Base-by-base conservation (phyloP, 2,797 vertebrate species). In the Tiaroga cobitis region DNA sequence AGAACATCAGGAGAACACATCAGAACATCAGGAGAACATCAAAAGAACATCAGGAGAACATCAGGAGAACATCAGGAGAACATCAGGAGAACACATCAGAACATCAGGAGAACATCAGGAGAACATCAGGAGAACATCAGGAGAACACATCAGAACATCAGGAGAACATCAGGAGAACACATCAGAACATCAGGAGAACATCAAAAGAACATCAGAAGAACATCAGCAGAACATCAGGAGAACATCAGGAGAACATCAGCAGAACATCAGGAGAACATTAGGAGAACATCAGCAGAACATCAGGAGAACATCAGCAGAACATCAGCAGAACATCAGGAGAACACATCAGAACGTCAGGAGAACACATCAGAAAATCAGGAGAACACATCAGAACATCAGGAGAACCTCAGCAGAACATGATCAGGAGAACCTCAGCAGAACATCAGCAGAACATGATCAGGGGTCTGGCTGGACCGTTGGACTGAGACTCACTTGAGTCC, bases 401-500 rank as follows among this genome's bases (percentile, higher is more conserved):
- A 37, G 37, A 72, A n/a, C 34, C 32, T 8, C 63, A 65, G 6
- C 0, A 32, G 13, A 65, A 8, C 0, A 65, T n/a, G n/a, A n/a
- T 65, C 63, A 32, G 3, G 0, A 32, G 13, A 65, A 65, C 1
- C 32, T 8, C 13, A 65, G 2, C 0, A 32, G 4, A 29, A 29
- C 34, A 32, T 32, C 61, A 32, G 5, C 0, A 32, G 26, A 65
- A 69, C 1, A 41, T 41, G 11, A 43, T 13, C 10, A 24, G 9
- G 9, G 41, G 5, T 43, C 41, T 43, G 46, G 24, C 7, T 19
- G 4, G 72, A 34, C 3, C 1, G 16, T 5, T 51, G 2, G 18
- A 32, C 26, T 32, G 26, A 10, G 39, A 77, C 97, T 97, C 94
- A 99, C 98, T 99, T 99, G 34, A 99, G 94, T 46, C 97, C 97